Evolutionary conservation across 2,797 vertebrate genomes (phyloP).

Genomic region (Sebastes steindachneri): DNA sequence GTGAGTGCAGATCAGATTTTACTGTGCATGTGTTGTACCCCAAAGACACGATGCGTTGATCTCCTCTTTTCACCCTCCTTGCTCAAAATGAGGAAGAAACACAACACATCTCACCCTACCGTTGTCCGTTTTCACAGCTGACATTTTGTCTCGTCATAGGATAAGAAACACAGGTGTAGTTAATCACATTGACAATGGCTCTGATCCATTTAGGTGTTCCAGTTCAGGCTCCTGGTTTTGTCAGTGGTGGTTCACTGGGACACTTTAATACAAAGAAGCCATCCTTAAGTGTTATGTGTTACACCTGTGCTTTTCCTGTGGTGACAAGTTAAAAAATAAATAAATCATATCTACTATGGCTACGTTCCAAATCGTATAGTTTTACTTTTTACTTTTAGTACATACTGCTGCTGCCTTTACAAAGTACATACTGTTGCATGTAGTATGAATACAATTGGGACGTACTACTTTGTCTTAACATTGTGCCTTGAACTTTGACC

Average conservation of each 20-base stretch:
- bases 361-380: too few relatives aligned
- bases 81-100: not conserved
- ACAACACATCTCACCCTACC: not conserved
- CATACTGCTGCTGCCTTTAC: too few relatives aligned
- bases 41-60: too few relatives aligned
- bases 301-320: not conserved
- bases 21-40: too few relatives aligned
- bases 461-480: too few relatives aligned
- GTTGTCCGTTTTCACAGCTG: not conserved
- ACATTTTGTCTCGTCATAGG: not conserved
- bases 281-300: not conserved
- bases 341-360: not conserved
- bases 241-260: not conserved
- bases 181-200: not conserved
- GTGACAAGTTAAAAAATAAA: not conserved
- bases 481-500: too few relatives aligned
- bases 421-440: too few relatives aligned
- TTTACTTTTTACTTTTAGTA: too few relatives aligned
- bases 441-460: too few relatives aligned
- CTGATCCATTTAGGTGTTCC: not conserved
- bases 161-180: not conserved
- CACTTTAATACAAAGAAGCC: not conserved
- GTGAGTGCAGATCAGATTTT: too few relatives aligned
- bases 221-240: not conserved
- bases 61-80: too few relatives aligned